Conservation (phyloP, 2,797 vertebrate species). For the Momotus momota region DNA sequence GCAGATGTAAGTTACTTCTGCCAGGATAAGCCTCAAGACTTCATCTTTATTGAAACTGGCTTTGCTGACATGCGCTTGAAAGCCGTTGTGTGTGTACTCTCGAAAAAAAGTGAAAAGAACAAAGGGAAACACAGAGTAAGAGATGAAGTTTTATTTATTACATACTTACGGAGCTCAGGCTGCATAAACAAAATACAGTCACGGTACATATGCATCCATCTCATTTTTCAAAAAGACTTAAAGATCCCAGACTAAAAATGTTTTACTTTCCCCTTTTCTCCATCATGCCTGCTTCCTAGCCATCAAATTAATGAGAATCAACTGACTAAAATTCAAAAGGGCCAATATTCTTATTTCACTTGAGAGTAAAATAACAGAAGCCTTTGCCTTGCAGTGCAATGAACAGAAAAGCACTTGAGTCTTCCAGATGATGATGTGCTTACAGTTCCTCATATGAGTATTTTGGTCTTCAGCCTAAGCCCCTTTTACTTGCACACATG, state of each 20-base stretch:
- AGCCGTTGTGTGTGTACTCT: background rate
- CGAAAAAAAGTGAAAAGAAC: constrained; percentile 43
- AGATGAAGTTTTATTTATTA: constrained; percentile 42
- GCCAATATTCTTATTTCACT: background rate
- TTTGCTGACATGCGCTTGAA: constrained; percentile 33
- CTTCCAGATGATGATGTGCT: background rate
- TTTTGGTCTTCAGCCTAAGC: background rate
- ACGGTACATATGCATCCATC: background rate
- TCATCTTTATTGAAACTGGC: constrained; percentile 45
- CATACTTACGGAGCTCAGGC: background rate
- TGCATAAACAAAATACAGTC: constrained; percentile 4
- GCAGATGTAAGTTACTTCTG: constrained; percentile 55
- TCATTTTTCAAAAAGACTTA: background rate
- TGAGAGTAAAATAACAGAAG: constrained; percentile 2
- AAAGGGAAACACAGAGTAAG: constrained; percentile 37
- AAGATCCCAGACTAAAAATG: background rate
- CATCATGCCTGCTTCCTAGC: background rate
- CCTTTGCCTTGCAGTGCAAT: background rate
- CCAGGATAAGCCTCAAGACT: constrained; percentile 34
- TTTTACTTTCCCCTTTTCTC: background rate
- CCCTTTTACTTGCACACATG: background rate
- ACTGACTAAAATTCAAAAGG: background rate
- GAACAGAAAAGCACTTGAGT: background rate
- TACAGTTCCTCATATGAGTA: background rate
- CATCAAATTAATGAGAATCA: constrained; percentile 26